Evolutionary conservation across 2,888 invertebrate genomes (phyloP).

Genomic region (Chymomyza procnemis): DNA sequence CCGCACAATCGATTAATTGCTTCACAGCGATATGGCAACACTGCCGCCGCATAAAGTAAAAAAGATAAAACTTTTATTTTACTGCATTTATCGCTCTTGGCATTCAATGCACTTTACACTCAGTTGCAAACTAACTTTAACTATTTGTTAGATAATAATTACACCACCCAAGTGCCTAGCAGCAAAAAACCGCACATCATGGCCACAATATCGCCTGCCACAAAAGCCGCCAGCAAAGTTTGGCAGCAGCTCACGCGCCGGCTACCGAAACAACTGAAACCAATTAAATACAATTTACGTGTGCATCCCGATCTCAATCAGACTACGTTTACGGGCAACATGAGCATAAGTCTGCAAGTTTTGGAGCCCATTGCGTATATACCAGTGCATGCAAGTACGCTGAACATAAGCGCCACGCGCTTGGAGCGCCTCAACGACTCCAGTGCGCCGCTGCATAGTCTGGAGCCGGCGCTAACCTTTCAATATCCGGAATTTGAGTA

Average conservation of each 20-base stretch:
- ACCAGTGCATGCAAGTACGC: constrained; percentile 79
- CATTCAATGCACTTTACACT: not conserved
- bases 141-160: constrained; percentile 40
- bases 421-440: constrained; percentile 68
- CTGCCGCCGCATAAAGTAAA: not conserved
- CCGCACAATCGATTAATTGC: constrained; percentile 7
- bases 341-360: constrained; percentile 80
- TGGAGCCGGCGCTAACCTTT: constrained; percentile 68
- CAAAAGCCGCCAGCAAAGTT: constrained; percentile 72
- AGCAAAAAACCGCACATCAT: constrained; percentile 32
- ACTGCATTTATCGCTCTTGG: not conserved
- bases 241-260: constrained; percentile 79
- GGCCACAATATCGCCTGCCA: constrained; percentile 53
- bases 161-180: constrained; percentile 51
- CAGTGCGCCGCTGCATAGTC: constrained; percentile 45
- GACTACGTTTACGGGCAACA: constrained; percentile 82
- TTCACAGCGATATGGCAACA: constrained; percentile 6
- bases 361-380: constrained; percentile 78
- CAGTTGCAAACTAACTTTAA: constrained; percentile 1
- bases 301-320: constrained; percentile 82
- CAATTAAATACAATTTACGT: constrained; percentile 83
- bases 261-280: constrained; percentile 81
- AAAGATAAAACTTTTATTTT: not conserved
- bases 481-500: constrained; percentile 74
- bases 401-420: constrained; percentile 79